Evolutionary conservation across 2,888 invertebrate genomes (phyloP).

Genomic region (Scaptomyza polygonia): DNA sequence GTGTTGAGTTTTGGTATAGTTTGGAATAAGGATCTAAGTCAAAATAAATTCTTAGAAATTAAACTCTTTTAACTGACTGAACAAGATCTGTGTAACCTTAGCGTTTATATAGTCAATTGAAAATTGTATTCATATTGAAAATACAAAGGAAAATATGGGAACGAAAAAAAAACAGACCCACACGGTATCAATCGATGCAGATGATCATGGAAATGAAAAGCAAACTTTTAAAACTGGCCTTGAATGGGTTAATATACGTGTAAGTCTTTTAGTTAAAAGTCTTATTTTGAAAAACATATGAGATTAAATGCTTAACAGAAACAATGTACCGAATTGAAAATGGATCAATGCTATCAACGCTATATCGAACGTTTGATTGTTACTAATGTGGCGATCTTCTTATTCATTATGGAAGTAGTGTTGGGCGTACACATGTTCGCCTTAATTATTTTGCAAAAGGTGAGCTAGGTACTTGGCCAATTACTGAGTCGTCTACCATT

Average conservation of each 20-base stretch:
- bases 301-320: conserved; percentile 18
- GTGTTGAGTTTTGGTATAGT: background rate
- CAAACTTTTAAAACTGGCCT: background rate
- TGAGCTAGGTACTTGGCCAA: conserved; percentile 5
- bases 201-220: background rate
- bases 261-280: conserved; percentile 8
- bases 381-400: conserved; percentile 25
- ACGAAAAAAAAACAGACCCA: no score
- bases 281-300: background rate
- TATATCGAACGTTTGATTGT: conserved; percentile 90
- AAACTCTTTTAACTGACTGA: no score
- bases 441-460: conserved; percentile 5
- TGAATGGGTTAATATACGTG: conserved; percentile 31
- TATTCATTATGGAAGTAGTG: conserved; percentile 34
- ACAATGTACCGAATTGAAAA: conserved; percentile 4
- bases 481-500: background rate
- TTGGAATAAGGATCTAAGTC: background rate
- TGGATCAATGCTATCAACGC: conserved; percentile 36
- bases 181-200: background rate
- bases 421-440: conserved; percentile 21
- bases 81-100: background rate
- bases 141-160: background rate
- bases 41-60: background rate
- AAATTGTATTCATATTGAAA: background rate
- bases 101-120: conserved; percentile 4